Base-by-base conservation (phyloP, 2,888 invertebrate species). In the Aelia acuminata region DNA sequence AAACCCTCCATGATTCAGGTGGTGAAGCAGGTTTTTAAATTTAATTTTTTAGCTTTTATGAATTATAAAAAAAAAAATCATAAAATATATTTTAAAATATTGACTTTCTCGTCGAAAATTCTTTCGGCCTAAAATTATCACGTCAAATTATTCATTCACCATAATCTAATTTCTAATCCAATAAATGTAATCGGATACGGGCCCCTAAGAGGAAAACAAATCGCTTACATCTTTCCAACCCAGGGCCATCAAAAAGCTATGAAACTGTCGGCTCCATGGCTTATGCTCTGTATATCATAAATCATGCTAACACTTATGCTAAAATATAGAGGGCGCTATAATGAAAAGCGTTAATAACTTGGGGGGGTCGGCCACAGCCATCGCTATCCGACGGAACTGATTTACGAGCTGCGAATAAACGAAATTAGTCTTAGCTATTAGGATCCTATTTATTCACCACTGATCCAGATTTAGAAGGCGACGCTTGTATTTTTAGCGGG, bases 401-500 rank as follows among this genome's bases (percentile, higher is more conserved):
- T 75, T 43, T 75, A 75, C 75, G 20, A 43, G 39, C 75, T 22
- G 39, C 75, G 75, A 75, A 75, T 75, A 75, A 39, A 39, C 75
- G 75, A 43, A 75, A 75, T 75, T 35, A 75, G 75, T 22, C 39
- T 10, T 43, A 20, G 75, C 39, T 75, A 43, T 75, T 75, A 75
- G 35, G 20, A 11, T 20, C 18, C 20, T 75, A 75, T 75, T 75
- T 75, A 75, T 75, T 75, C 75, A 22, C 35, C 75, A 39, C 39
- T 43, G 75, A 75, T 75, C 35, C 75, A 39, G 75, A 75, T 75
- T 75, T 75, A 75, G 75, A 75, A 75, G 75, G 39, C 75, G 39
- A 39, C 75, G 75, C 39, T 39, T 39, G 39, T 75, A 75, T 75
- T 75, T 75, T 75, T 75, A 75, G 75, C 75, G 75, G 35, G 75